Conservation (phyloP, 2,113 vertebrate species). For the Vanacampus margaritifer region DNA sequence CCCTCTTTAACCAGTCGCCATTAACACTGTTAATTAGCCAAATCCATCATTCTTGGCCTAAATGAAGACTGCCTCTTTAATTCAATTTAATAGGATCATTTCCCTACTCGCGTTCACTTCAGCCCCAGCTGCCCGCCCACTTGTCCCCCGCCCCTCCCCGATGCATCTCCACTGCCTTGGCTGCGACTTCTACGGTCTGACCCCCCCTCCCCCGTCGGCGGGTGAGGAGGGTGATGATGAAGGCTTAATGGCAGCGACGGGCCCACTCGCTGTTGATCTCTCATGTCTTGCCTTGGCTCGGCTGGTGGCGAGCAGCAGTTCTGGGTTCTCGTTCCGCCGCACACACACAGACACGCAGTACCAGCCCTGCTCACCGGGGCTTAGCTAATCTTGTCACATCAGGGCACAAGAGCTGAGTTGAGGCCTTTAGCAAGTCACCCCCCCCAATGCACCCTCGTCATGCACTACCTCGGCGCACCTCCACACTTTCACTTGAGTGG, state of each 20-base stretch:
- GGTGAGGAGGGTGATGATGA: constrained; percentile 42
- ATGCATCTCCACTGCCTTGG: constrained; percentile 60
- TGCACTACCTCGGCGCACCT: constrained; percentile 32
- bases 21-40: constrained; percentile 79
- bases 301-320: constrained; percentile 69
- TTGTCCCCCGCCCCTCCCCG: constrained; percentile 51
- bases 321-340: constrained; percentile 57
- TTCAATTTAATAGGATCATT: constrained; percentile 80
- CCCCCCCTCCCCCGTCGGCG: constrained; percentile 29
- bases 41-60: constrained; percentile 80
- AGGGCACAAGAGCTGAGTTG: constrained; percentile 64
- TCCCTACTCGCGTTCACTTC: constrained; percentile 74
- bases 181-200: constrained; percentile 40
- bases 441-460: constrained; percentile 10
- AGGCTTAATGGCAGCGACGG: constrained; percentile 55
- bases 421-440: constrained; percentile 54
- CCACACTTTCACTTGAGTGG: constrained; percentile 42
- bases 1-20: constrained; percentile 73
- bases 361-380: constrained; percentile 73
- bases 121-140: constrained; percentile 70
- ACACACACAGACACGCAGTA: constrained; percentile 46
- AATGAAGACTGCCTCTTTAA: constrained; percentile 83
- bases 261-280: constrained; percentile 64
- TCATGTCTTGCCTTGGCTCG: constrained; percentile 64
- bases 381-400: constrained; percentile 79